phyloP scores from a whole-genome alignment of 1,140 invertebrate species.

The Aphaenogaster ashmeadi region DNA sequence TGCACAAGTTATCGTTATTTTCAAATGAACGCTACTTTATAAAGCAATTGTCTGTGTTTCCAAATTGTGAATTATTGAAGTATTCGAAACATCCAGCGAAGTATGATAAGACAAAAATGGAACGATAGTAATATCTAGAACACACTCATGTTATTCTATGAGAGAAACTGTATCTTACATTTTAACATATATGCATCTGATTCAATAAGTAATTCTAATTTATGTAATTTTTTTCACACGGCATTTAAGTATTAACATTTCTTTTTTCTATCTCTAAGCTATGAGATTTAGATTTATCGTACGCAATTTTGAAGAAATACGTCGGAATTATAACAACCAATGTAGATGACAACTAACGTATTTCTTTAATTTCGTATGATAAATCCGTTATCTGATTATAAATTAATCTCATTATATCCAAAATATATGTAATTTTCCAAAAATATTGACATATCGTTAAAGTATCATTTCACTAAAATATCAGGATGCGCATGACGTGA shows the following conservation, averaged over 20 bases:
- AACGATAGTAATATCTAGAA: no score
- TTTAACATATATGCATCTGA: no score
- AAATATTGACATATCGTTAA: background rate
- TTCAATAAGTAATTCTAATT: no score
- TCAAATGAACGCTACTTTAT: no score
- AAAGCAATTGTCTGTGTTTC: no score
- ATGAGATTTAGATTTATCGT: background rate
- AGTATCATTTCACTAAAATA: conserved; percentile 2
- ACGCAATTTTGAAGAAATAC: background rate
- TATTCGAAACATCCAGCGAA: no score
- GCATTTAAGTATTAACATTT: background rate
- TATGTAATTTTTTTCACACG: background rate
- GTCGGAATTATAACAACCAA: background rate
- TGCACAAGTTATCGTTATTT: no score
- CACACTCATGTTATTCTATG: no score
- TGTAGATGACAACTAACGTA: background rate
- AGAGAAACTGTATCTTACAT: no score
- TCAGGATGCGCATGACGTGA: conserved; percentile 2
- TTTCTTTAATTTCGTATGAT: background rate
- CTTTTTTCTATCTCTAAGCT: background rate
- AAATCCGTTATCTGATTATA: background rate
- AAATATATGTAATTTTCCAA: background rate
- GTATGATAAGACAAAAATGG: no score
- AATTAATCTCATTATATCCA: background rate
- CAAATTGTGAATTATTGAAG: no score